These are phyloP conservation scores for Oophaga pumilio DNA, from an alignment of 2,113 vertebrate species.

Conservation along the genomic window DNA sequence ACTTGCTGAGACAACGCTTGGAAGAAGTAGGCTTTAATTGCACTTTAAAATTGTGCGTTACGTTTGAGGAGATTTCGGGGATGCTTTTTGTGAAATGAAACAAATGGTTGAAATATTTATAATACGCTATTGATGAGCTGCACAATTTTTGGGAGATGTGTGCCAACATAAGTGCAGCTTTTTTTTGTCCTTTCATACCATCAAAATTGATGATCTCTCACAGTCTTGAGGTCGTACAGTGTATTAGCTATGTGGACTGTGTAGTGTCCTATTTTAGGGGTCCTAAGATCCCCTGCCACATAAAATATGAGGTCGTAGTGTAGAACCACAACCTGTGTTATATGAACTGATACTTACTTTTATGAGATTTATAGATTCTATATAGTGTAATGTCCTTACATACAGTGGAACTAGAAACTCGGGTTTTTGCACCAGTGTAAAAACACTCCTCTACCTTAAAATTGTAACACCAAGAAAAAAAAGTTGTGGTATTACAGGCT, in stretches of 20 bases:
- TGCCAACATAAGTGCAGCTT: background rate
- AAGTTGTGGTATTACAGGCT: no score
- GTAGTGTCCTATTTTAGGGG: no score
- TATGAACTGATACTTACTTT: no score
- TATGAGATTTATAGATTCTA: no score
- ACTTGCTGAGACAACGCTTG: background rate
- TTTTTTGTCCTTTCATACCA: background rate
- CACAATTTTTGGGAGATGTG: background rate
- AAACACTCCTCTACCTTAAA: no score
- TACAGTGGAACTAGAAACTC: no score
- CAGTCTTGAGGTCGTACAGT: background rate
- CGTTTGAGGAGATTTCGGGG: background rate
- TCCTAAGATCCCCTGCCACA: no score
- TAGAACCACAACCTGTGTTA: no score
- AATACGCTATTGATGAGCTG: background rate
- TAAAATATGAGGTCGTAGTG: no score
- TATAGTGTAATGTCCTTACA: no score
- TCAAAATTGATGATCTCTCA: background rate
- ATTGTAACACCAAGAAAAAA: no score
- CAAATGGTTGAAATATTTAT: background rate
- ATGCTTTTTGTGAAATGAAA: background rate
- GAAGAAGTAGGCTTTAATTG: background rate
- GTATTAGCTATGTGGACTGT: background rate
- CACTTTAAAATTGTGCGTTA: background rate
- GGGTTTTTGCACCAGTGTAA: no score